Base-by-base conservation (phyloP, 2,113 vertebrate species). In the Hipposideros armiger region DNA sequence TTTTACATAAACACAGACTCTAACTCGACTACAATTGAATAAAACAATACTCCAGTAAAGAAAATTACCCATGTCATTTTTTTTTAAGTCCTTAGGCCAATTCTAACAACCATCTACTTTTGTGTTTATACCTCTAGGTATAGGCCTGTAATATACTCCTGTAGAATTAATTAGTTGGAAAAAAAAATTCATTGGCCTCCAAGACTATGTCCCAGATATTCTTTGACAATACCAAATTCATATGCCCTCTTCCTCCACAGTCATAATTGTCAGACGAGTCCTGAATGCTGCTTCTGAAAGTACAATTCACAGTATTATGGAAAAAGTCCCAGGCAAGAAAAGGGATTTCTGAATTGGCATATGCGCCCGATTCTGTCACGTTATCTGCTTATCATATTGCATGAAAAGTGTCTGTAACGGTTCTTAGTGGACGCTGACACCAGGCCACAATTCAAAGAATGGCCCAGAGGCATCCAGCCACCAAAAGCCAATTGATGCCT, bases 371-470 rank as follows among this genome's bases (percentile, higher is more conserved):
- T 32, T 66, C 83, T 60, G 73, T 76, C 87, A 73, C 67, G 22
- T 30, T 70, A 80, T 67, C 73, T 94, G 58, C 97, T 98, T 98
- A 98, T 98, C 98, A 97, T 95, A 95, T 85, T 98, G 69, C 98
- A 97, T n/a, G 96, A 97, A 92, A 97, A 96, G 91, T 94, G 78
- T 81, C 36, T 73, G 4, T 26, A 50, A 66, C 0, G 5, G 32
- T 22, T 84, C 80, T 69, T 85, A 30, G 36, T 0, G 0, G 36
- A 56, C 19, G 24, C 81, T 98, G 97, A 97, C 96, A 98, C 96
- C 94, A 98, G 77, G 98, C 98, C 98, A 98, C 91, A 97, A 95
- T 95, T 98, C 98, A 96, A 97, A 98, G 76, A n/a, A 20, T 70
- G 98, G 97, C 98, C 98, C 98, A 1, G 16, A 86, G 89, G 67